Percentiles rank a stretch among this genome's conserved stretches.
These are phyloP conservation scores for Amphipyra berbera DNA, from an alignment of 2,888 invertebrate genomes.

Conservation along the genomic window DNA sequence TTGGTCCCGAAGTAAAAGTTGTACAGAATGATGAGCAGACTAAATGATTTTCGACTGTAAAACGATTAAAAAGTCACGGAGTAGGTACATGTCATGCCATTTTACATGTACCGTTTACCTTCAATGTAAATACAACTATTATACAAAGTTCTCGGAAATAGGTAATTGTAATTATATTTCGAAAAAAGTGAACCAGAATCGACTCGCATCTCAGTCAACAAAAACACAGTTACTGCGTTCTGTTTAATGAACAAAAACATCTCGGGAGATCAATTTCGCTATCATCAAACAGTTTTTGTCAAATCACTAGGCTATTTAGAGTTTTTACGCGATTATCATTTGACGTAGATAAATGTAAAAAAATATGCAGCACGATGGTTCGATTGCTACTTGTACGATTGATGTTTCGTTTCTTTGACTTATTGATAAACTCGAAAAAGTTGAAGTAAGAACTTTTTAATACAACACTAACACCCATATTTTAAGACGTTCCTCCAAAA, in stretches of 20 bases:
- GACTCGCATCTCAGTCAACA: slow-evolving; percentile 31
- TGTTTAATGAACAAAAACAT: slow-evolving; percentile 56
- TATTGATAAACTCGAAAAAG: background rate
- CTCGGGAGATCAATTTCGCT: slow-evolving; percentile 52
- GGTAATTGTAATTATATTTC: slow-evolving; percentile 48
- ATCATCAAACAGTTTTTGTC: slow-evolving; percentile 52
- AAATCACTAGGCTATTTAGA: slow-evolving; percentile 52
- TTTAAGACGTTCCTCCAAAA: too few relatives aligned
- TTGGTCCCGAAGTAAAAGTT: too few relatives aligned
- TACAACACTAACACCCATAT: too few relatives aligned
- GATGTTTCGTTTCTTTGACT: slow-evolving; percentile 1
- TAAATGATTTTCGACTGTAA: too few relatives aligned
- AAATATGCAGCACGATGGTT: slow-evolving; percentile 6
- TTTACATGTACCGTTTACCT: slow-evolving; percentile 34
- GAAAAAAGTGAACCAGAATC: slow-evolving; percentile 48
- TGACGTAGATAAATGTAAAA: slow-evolving; percentile 18
- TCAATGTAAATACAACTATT: slow-evolving; percentile 45
- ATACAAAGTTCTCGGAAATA: slow-evolving; percentile 39
- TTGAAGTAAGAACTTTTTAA: too few relatives aligned
- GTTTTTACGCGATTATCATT: slow-evolving; percentile 39
- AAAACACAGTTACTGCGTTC: slow-evolving; percentile 47
- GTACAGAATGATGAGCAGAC: too few relatives aligned
- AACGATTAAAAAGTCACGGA: too few relatives aligned
- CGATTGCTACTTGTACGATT: slow-evolving; percentile 13
- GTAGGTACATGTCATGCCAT: slow-evolving; percentile 31